Evolutionary conservation across 2,888 invertebrate genomes (phyloP), one percentile per base, ranked within the genome.

Genomic region (Sepiola atlantica): DNA sequence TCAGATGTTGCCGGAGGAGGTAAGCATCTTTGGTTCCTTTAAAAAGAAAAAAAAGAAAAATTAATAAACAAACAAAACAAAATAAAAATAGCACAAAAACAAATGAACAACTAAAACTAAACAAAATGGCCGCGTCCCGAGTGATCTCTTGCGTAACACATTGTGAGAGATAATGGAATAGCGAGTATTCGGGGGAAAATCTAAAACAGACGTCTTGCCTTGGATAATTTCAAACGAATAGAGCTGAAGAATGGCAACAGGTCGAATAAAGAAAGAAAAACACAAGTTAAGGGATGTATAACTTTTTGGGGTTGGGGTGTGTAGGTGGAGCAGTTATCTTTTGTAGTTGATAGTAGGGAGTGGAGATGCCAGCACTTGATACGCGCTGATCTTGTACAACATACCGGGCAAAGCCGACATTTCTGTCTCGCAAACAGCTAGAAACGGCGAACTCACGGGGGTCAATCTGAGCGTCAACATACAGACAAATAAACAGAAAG

Each of bases 181-280:
- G 77, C 8, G 28, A 12, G n/a, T 77, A 77, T 77, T 77, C 77
- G 8, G 61, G 61, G 4, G 24, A 32, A n/a, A 77, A 32, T 77
- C 16, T 77, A 77, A n/a, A 77, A 77, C 77, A 77, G 77, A 16
- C 77, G n/a, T n/a, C 8, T 32, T 32, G 77, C 77, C n/a, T 32
- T 18, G 77, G 77, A 77, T 77, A 77, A 77, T 77, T 77, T 77
- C 77, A 77, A 77, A 77, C n/a, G n/a, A 77, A 77, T 77, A 77
- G n/a, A 32, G 32, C 14, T 1, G 16, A n/a, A n/a, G 77, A 77
- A 14, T 2, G 77, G n/a, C 28, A 77, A 77, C 77, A 16, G 77
- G 77, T 77, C 77, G 18, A n/a, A 77, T 45, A 45, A 18, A 77
- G 77, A 4, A 18, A 77, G 32, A 32, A n/a, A 77, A n/a, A 77